Conservation (phyloP, 2,888 invertebrate genomes). For the Limnephilus rhombicus region DNA sequence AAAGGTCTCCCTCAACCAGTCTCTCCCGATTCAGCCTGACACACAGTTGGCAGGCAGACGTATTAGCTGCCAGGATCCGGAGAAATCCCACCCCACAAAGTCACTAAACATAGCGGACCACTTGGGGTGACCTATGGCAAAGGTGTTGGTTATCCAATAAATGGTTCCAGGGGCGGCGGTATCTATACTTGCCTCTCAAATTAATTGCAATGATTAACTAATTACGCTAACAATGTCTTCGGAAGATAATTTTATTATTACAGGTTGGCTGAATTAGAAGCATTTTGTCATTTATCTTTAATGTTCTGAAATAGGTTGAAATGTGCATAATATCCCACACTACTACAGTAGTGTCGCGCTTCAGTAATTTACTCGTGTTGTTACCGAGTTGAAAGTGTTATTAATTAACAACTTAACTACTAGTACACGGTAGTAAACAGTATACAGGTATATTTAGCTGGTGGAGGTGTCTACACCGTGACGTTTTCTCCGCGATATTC, state of each 20-base stretch:
- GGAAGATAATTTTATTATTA: background rate
- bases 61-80: too few relatives aligned
- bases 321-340: background rate
- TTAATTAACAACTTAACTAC: background rate
- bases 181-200: too few relatives aligned
- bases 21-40: too few relatives aligned
- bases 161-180: too few relatives aligned
- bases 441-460: too few relatives aligned
- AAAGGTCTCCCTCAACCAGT: too few relatives aligned
- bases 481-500: background rate
- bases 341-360: background rate
- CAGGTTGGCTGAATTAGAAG: background rate
- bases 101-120: too few relatives aligned
- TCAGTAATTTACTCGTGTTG: background rate
- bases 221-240: background rate
- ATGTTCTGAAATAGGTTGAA: background rate
- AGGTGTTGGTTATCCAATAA: too few relatives aligned
- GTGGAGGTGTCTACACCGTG: background rate
- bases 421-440: background rate
- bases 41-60: too few relatives aligned
- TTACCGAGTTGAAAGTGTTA: background rate
- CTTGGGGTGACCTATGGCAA: too few relatives aligned
- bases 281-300: background rate
- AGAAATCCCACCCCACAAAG: too few relatives aligned
- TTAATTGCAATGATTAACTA: background rate